Conservation (phyloP, 1,140 invertebrate genomes). For the Drosophila pseudoananassae region DNA sequence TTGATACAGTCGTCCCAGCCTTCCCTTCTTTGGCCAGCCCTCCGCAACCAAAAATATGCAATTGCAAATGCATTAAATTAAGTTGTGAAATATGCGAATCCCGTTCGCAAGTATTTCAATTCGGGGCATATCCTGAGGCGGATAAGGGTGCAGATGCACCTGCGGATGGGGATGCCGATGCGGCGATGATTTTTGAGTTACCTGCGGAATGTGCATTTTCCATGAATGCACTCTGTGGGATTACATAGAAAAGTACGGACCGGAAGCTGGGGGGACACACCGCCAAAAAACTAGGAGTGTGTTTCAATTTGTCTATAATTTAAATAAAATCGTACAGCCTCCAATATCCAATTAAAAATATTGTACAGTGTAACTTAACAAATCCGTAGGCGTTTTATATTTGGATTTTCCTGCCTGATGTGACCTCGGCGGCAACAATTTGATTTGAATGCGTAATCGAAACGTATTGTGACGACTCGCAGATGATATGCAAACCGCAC, state of each 20-base stretch:
- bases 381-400: conserved; percentile 34
- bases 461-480: conserved; percentile 64
- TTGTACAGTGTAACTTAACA: background rate
- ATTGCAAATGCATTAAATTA: conserved; percentile 71
- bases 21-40: background rate
- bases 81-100: conserved; percentile 66
- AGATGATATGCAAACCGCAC: conserved; percentile 48
- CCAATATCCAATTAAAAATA: background rate
- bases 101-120: conserved; percentile 13
- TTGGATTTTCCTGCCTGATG: conserved; percentile 25
- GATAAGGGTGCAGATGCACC: background rate
- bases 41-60: conserved; percentile 44
- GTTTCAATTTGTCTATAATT: background rate
- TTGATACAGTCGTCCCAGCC: conserved; percentile 19
- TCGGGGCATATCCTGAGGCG: conserved; percentile 6
- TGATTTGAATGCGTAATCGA: conserved; percentile 80
- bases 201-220: conserved; percentile 53
- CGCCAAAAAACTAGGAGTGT: background rate
- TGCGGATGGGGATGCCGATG: background rate
- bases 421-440: conserved; percentile 64
- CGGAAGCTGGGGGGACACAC: background rate
- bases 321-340: no score
- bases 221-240: conserved; percentile 72
- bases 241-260: conserved; percentile 32
- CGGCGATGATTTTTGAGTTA: conserved; percentile 61